These are phyloP conservation scores for Drosophila funebris DNA, from an alignment of 1,140 invertebrate genomes.

Conservation along the genomic window DNA sequence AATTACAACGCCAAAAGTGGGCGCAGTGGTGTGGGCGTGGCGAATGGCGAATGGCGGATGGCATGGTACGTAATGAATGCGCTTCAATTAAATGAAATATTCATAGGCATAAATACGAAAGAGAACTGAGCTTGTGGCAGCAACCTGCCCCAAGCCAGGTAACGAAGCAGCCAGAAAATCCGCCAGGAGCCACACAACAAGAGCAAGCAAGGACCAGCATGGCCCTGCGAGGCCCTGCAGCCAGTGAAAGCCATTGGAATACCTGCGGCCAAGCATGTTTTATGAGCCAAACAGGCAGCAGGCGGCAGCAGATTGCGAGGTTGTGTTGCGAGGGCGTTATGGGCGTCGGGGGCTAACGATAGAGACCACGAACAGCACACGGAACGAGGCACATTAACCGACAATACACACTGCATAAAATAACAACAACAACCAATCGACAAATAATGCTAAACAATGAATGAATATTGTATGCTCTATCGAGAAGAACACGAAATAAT, in stretches of 20 bases:
- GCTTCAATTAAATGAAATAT: conserved; percentile 82
- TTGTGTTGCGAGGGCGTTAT: neutral
- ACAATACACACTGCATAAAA: neutral
- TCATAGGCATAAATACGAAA: conserved; percentile 77
- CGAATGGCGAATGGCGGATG: conserved; percentile 15
- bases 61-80: conserved; percentile 72
- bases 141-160: neutral
- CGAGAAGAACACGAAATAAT: neutral
- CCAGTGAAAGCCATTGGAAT: conserved; percentile 40
- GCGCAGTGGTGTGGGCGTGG: conserved; percentile 11
- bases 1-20: conserved; percentile 77
- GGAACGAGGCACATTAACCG: neutral
- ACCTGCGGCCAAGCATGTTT: conserved; percentile 67
- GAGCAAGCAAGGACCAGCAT: neutral
- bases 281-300: conserved; percentile 45
- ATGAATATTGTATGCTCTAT: conserved; percentile 1
- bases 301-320: neutral
- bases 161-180: conserved; percentile 4
- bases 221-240: conserved; percentile 3
- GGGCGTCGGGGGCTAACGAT: neutral
- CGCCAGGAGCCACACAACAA: neutral
- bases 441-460: neutral
- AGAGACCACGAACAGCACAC: neutral
- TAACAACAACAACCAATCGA: conserved; percentile 8
- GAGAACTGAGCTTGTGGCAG: neutral